These are phyloP conservation scores for Trichogramma pretiosum DNA, from an alignment of 1,140 invertebrate genomes.

Conservation along the genomic window DNA sequence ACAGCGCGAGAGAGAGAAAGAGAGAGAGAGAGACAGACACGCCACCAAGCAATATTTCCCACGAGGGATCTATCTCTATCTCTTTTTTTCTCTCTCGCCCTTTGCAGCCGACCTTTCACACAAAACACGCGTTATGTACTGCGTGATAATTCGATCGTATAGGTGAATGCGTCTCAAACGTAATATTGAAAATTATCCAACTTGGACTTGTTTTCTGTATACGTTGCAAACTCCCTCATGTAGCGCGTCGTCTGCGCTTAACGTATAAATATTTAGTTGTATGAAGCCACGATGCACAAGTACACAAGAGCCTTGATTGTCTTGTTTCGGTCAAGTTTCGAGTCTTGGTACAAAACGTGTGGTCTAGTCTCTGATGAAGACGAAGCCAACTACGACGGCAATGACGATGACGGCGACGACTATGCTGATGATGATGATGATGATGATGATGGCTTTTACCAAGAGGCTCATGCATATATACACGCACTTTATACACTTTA, in stretches of 20 bases:
- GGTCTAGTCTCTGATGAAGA: no score
- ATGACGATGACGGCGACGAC: no score
- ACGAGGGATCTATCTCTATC: slow-evolving; percentile 23
- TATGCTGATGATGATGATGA: no score
- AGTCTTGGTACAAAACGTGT: no score
- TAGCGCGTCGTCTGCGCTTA: no score
- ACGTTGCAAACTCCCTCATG: no score
- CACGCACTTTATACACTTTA: no score
- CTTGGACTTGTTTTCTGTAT: not conserved
- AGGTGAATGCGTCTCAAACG: not conserved
- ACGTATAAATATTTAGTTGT: no score
- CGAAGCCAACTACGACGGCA: no score
- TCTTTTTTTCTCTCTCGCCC: slow-evolving; percentile 29
- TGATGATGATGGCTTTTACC: no score
- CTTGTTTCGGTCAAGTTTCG: not conserved
- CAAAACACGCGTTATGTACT: not conserved
- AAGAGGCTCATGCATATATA: no score
- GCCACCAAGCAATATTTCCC: no score
- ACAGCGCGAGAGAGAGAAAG: not conserved
- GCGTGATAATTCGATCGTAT: not conserved
- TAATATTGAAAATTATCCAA: slow-evolving; percentile 9
- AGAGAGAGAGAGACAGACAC: not conserved
- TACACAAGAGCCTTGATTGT: slow-evolving; percentile 5
- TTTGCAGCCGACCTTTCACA: slow-evolving; percentile 18
- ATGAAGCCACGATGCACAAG: not conserved